phyloP scores from a whole-genome alignment of 2,888 invertebrate genomes.

The Entomobrya multifasciata region DNA sequence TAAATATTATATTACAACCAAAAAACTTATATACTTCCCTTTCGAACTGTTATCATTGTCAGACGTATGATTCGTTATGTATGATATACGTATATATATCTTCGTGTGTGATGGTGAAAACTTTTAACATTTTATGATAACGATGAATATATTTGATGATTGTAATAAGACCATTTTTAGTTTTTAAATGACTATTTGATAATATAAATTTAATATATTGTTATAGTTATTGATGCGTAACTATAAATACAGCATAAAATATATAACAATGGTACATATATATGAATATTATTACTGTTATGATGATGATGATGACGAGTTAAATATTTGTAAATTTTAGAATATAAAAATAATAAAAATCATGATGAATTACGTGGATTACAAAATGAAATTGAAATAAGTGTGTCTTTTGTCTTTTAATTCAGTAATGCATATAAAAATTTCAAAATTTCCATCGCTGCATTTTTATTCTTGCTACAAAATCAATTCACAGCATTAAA shows the following conservation, averaged over 20 bases:
- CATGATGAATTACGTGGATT: neutral
- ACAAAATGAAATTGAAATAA: neutral
- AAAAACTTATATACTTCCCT: slow-evolving; percentile 17
- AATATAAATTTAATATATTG: slow-evolving; percentile 18
- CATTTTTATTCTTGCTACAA: too few species aligned
- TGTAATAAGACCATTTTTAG: slow-evolving; percentile 23
- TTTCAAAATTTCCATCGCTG: too few species aligned
- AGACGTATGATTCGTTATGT: neutral
- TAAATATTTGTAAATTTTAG: slow-evolving; percentile 51
- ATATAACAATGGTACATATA: neutral
- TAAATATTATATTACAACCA: neutral
- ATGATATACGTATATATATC: neutral
- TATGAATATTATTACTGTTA: neutral
- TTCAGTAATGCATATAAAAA: neutral
- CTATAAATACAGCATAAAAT: too few species aligned
- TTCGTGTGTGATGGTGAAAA: too few species aligned
- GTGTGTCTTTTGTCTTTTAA: neutral
- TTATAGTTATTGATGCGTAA: neutral
- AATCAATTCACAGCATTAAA: too few species aligned
- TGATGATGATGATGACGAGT: slow-evolving; percentile 30
- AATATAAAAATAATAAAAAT: slow-evolving; percentile 19
- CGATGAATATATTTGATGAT: neutral
- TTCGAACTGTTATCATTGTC: neutral
- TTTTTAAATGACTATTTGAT: neutral
- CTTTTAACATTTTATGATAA: too few species aligned